Evolutionary conservation across 2,888 invertebrate genomes (phyloP), one percentile per base, ranked within the genome.

Genomic region (Drosophila dives): DNA sequence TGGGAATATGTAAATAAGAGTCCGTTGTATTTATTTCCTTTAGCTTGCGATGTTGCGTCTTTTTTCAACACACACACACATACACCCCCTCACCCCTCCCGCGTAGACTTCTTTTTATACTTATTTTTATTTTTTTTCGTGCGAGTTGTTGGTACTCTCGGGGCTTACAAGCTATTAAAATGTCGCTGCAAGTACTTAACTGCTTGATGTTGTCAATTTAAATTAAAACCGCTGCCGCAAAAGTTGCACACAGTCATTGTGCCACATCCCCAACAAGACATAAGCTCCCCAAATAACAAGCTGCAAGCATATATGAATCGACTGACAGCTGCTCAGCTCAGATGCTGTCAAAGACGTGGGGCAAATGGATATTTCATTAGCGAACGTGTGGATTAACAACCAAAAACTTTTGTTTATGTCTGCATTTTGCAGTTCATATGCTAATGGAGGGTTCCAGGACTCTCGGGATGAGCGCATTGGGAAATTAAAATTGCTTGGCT

Each of bases 171-270:
- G 90, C 89, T 91, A 89, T 90, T 90, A 91, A 90, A 90, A 90
- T 91, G 91, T 90, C 87, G 86, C 91, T 86, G 79, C 81, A 86
- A 91, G 90, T 90, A 81, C 91, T 90, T 91, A 90, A 90, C 90
- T 91, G 90, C 90, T 83, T 91, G 89, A 81, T 85, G 85, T 80
- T 91, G 89, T 90, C 91, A 90, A 90, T 90, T 90, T 91, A 90
- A 90, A 91, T 90, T 90, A 91, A 90, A 90, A 86, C 75, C 87
- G 70, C 65, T 85, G 85, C 89, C 89, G 72, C 89, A 86, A 79
- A 85, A 85, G 87, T 86, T 86, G 75, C 86, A 68, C 49, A 61
- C 74, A 61, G 51, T 49, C 71, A 58, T 45, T 54, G 49, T 54
- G 49, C 56, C 54, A 40, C 81, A 68, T 54, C 48, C 48, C 63